Evolutionary conservation across 2,113 vertebrate genomes (phyloP), one percentile per base, ranked within the genome.

Genomic region (Perca flavescens): DNA sequence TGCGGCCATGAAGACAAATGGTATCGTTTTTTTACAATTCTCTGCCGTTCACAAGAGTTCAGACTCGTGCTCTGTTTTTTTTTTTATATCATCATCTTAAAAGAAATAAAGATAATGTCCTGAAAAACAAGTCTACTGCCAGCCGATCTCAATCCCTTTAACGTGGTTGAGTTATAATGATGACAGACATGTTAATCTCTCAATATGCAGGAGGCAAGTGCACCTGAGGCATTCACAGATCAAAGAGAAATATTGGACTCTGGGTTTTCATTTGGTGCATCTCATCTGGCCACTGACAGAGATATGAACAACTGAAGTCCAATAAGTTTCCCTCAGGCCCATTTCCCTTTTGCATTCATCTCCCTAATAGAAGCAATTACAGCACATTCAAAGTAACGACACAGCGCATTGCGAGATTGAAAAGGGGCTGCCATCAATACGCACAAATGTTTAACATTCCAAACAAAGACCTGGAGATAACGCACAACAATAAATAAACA

Each of bases 291-390:
- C 76, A 71, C 61, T 82, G 68, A 82, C 60, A 79, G 76, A 77
- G 54, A 73, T 79, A 86, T 70, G 81, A 86, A 90, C 62, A 72
- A 80, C 77, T 21, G 57, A 66, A 46, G 66, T 60, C 74, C 65
- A 86, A 83, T 85, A 74, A 66, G 69, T 83, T 89, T 86, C 66
- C 83, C 77, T 77, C 57, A 54, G 64, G 83, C 74, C 68, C 68
- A 49, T 82, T 82, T 86, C 71, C 60, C 19, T 56, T 69, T 83
- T 86, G 77, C 79, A 82, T 90, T 83, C 67, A 84, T 86, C 80
- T 85, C 56, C 71, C 83, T 85, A 91, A 84, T 87, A 79, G 78
- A 92, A 58, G 74, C 57, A 88, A 86, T 76, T 75, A 76, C 28
- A 28, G 62, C 53, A 61, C 46, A 78, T 70, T 56, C 65, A 71